Base-by-base conservation (phyloP, 2,113 vertebrate genomes). In the Amia ocellicauda region DNA sequence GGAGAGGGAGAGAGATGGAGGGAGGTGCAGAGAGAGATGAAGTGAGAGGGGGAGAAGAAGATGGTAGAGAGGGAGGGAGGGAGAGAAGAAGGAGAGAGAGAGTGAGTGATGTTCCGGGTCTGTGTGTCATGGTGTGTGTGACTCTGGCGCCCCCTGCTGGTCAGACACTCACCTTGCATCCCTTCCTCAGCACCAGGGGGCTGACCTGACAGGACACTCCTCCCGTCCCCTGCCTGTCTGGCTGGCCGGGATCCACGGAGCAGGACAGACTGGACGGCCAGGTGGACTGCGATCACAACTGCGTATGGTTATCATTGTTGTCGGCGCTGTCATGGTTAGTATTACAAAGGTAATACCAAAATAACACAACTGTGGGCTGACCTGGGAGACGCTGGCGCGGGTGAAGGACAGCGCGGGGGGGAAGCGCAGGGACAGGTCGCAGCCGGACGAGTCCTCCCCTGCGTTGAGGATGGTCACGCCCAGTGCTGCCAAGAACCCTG, bases 401-500 rank as follows among this genome's bases (percentile, higher is more conserved):
- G 55, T 54, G 29, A 69, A 75, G n/a, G 69, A 63, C 13, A 78
- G 56, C 3, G 58, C 26, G 22, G 66, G 60, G 10, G 71, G 73
- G 60, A 65, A 64, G 43, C 29, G 2, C 40, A 78, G 41, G 3
- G 17, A 40, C 31, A 78, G 59, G 22, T 60, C 51, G 17, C 24
- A 56, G 14, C 62, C 64, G 17, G 54, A 43, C 7, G 73, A 49
- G 17, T 78, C 76, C 58, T 78, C 76, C 60, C 73, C 76, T 2
- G 57, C 26, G 63, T 78, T 78, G 20, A 40, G 17, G 51, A 78
- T 55, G 2, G 43, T 27, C 41, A 70, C 71, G 17, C 27, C 41
- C 2, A 75, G 3, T 17, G 54, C 55, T 20, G 75, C 26, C 16
- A n/a, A 54, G 47, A 65, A 74, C 19, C 43, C 24, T 3, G 52